These are phyloP conservation scores for silkworm (Bombyx mori) DNA, from an alignment of 1,140 invertebrate species.

Conservation along the genomic window ASM3026992v2 NC_085131.1:8610001-8610500, in stretches of 20 bases:
- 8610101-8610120: too few relatives aligned
- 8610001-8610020: neutral
- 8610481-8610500: neutral
- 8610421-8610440: slow-evolving; percentile 89
- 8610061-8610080: too few relatives aligned
- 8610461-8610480: too few relatives aligned
- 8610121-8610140: too few relatives aligned
- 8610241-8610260: neutral
- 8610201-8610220: too few relatives aligned
- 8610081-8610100: too few relatives aligned
- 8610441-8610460: slow-evolving; percentile 68
- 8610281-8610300: slow-evolving; percentile 96
- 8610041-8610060: too few relatives aligned
- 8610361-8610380: slow-evolving; percentile 99
- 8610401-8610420: slow-evolving; percentile 85
- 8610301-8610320: slow-evolving; percentile 99
- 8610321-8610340: slow-evolving; percentile 97
- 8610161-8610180: too few relatives aligned
- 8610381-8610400: slow-evolving; percentile 95
- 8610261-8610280: slow-evolving; percentile 6
- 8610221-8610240: too few relatives aligned
- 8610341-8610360: slow-evolving; percentile 96
- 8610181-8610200: too few relatives aligned
- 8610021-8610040: too few relatives aligned
- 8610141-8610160: too few relatives aligned